Base-by-base conservation (phyloP, 2,797 vertebrate genomes). In the Buceros bicornis region DNA sequence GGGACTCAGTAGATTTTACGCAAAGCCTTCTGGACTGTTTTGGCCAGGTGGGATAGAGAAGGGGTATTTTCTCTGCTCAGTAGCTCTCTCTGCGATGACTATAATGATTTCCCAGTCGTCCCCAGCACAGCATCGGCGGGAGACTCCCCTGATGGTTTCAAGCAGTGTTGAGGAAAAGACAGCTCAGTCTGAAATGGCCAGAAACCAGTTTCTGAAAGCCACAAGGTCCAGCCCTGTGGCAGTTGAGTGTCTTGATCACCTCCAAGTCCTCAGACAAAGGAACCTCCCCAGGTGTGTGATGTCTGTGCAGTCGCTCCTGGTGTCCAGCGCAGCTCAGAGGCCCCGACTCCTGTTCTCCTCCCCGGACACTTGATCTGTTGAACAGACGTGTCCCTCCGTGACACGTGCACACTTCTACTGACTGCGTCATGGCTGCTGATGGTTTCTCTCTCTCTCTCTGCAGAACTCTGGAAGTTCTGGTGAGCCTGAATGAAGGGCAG, bases 381-480 rank as follows among this genome's bases (percentile, higher is more conserved):
- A 50, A 54, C 1, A 3, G 37, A 16, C 53, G 12, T 16, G 84
- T 4, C 47, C 21, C 20, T 25, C 45, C 0, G 0, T 6, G 51
- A 51, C 62, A 22, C 3, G 5, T 13, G 6, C 8, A 6, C 3
- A 13, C 45, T 54, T 6, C 56, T 51, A 47, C 1, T 45, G 61
- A 35, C 43, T 65, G 51, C 7, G 16, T 40, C 29, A 9, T 4
- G 42, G 21, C 78, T n/a, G 37, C 31, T 95, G 33, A 78, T 16
- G 35, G 54, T 4, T 64, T 80, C 35, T 61, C 42, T 33, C 21
- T 86, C 91, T 90, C 76, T 96, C 57, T 97, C 97, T 94, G 14
- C 92, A 99, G 99, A 97, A 98, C 98, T 7, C 98, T 99, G 96
- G 99, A 99, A 8, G 98, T 99, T 81, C 98, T 98, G 57, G 98